Conservation (phyloP, 2,113 vertebrate genomes). For the Gasterosteus aculeatus region DNA sequence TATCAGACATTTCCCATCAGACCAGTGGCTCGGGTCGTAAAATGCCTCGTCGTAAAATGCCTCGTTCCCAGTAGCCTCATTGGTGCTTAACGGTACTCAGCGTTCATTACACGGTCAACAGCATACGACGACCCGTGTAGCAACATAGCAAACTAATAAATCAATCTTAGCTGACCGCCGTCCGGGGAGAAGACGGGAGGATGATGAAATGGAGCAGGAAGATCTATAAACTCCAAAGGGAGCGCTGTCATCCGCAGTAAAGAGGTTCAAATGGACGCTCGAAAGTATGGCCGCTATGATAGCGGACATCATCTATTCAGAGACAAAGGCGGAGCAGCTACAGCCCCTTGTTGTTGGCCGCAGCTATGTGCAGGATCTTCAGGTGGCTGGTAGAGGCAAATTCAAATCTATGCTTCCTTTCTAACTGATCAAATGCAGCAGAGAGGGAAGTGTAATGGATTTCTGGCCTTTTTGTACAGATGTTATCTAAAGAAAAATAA, state of each 20-base stretch:
- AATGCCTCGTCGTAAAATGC: conserved; percentile 19
- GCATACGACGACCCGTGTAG: conserved; percentile 18
- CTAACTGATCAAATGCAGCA: not conserved
- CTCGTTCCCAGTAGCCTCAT: conserved; percentile 22
- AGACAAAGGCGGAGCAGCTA: not conserved
- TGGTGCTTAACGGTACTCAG: conserved; percentile 36
- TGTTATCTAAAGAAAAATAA: not conserved
- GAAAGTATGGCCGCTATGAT: conserved; percentile 14
- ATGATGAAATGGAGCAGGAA: conserved; percentile 23
- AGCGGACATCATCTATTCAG: conserved; percentile 33
- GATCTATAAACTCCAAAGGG: conserved; percentile 41
- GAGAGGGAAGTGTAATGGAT: not conserved
- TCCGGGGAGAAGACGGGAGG: conserved; percentile 2
- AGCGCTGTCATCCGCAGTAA: conserved; percentile 33
- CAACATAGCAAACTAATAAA: conserved; percentile 42
- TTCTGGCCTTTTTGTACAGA: not conserved
- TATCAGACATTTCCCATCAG: conserved; percentile 28
- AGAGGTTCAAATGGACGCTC: conserved; percentile 16
- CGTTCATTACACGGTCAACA: conserved; percentile 34
- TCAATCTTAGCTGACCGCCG: conserved; percentile 44
- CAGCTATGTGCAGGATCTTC: not conserved
- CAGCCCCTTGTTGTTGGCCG: not conserved
- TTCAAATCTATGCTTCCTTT: not conserved
- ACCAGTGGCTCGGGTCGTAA: conserved; percentile 13
- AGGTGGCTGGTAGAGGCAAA: not conserved